Conservation (phyloP, 2,113 vertebrate species). For the Microcebus lehilahytsara region DNA sequence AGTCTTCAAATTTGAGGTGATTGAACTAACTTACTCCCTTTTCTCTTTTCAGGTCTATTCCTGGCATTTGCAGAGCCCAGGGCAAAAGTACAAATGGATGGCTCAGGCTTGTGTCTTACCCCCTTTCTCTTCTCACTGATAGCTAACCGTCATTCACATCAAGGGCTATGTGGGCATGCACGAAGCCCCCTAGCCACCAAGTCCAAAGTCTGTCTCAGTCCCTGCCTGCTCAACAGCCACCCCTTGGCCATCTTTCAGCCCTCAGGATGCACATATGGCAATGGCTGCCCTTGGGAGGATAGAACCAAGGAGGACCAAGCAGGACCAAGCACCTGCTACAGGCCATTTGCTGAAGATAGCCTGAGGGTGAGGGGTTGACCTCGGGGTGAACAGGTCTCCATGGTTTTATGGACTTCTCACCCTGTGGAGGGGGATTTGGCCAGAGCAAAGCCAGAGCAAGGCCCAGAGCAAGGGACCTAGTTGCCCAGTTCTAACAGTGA, state of each 20-base stretch:
- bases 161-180: not conserved
- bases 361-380: not conserved
- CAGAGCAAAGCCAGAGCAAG: not conserved
- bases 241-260: not conserved
- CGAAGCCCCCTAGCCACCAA: not conserved
- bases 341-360: not conserved
- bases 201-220: not conserved
- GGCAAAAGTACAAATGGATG: not conserved
- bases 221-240: not conserved
- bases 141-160: not conserved
- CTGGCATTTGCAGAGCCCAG: not conserved
- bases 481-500: not conserved
- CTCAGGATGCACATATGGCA: rapidly evolving
- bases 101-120: not conserved
- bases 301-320: not conserved
- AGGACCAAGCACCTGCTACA: not conserved
- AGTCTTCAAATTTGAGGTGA: not conserved
- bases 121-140: not conserved
- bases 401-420: not conserved
- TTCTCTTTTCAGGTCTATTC: not conserved
- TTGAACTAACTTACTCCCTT: not conserved
- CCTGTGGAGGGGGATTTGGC: not conserved
- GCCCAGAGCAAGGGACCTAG: not conserved
- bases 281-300: not conserved
- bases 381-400: not conserved